phyloP scores from a whole-genome alignment of 1,140 invertebrate species.

The Drosophila tani region DNA sequence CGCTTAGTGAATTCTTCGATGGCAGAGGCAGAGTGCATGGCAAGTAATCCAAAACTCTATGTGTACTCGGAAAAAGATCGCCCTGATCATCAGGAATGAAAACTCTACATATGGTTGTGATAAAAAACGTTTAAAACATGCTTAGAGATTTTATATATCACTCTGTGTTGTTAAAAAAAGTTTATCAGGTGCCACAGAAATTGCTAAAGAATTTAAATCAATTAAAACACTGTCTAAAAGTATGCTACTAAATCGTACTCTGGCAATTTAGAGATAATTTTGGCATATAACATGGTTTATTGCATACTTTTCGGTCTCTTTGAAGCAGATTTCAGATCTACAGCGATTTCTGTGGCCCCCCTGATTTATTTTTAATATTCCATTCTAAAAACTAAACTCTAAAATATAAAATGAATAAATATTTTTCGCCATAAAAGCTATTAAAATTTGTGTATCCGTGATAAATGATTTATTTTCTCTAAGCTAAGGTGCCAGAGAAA shows the following conservation, averaged over 20 bases:
- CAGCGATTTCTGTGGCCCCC: background rate
- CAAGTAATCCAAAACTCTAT: slow-evolving; percentile 27
- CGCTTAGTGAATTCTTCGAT: slow-evolving; percentile 8
- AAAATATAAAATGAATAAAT: too few relatives aligned
- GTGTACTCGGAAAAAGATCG: slow-evolving; percentile 5
- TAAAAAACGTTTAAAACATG: background rate
- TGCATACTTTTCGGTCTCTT: background rate
- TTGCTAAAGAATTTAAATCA: too few relatives aligned
- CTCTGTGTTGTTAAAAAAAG: background rate
- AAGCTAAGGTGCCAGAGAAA: too few relatives aligned
- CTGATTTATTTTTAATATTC: too few relatives aligned
- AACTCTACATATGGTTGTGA: background rate
- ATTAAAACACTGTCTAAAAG: background rate
- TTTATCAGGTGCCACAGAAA: background rate
- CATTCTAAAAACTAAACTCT: too few relatives aligned
- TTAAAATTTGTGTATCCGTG: too few relatives aligned
- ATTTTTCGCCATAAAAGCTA: too few relatives aligned
- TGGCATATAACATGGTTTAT: background rate
- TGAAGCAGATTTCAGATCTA: background rate
- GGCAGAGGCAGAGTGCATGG: slow-evolving; percentile 22
- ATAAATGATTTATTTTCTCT: too few relatives aligned
- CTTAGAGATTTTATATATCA: background rate
- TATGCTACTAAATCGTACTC: too few relatives aligned
- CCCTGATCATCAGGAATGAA: background rate
- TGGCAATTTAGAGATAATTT: too few relatives aligned